Conservation (phyloP, 2,888 invertebrate species). For the Meteorus colon region DNA sequence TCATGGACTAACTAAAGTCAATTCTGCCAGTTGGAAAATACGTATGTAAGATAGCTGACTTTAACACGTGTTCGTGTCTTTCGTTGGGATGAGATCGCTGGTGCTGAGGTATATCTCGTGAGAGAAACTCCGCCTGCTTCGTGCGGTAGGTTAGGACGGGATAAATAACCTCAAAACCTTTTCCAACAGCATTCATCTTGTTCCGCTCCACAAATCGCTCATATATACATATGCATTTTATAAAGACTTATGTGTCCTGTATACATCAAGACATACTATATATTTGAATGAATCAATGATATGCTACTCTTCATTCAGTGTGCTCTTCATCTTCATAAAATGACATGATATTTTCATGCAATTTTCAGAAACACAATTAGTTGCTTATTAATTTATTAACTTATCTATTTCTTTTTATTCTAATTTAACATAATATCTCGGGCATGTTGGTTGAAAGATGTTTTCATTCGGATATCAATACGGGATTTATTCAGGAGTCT, state of each 20-base stretch:
- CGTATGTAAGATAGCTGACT: constrained; percentile 1
- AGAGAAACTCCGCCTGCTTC: constrained; percentile 33
- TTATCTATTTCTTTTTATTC: neutral
- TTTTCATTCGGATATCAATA: neutral
- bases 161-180: constrained; percentile 34
- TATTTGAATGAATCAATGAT: neutral
- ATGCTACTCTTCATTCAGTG: neutral
- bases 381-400: neutral
- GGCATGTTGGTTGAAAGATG: neutral
- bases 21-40: constrained; percentile 21
- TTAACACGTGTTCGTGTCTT: constrained; percentile 39
- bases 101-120: constrained; percentile 33
- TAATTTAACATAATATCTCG: neutral
- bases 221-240: neutral
- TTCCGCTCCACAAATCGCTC: constrained; percentile 29
- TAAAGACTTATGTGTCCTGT: neutral
- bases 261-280: neutral
- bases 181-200: constrained; percentile 14
- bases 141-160: constrained; percentile 26
- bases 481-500: neutral
- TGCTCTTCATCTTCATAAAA: neutral
- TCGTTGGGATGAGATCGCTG: constrained; percentile 32
- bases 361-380: neutral
- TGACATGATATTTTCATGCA: neutral
- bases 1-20: constrained; percentile 14